Percentiles rank a stretch among this genome's conserved stretches.
phyloP scores from a whole-genome alignment of 2,888 invertebrate genomes.

The Eupithecia abbreviata region DNA sequence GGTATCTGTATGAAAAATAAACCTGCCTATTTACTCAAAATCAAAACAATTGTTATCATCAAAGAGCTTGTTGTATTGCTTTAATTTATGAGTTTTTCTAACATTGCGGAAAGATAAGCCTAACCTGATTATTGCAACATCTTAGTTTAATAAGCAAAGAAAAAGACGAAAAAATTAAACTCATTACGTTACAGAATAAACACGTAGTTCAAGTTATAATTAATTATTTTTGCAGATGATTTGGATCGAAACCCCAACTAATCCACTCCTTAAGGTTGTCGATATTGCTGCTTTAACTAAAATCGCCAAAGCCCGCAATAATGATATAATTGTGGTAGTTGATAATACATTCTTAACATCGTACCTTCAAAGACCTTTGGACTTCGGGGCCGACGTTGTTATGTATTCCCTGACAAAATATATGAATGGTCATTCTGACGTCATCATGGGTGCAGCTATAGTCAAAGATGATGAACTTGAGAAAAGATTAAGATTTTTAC shows the following conservation, averaged over 20 bases:
- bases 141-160: background rate
- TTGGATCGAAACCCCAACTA: slow-evolving; percentile 98
- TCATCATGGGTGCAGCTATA: slow-evolving; percentile 96
- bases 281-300: slow-evolving; percentile 91
- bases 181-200: background rate
- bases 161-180: background rate
- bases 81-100: background rate
- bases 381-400: slow-evolving; percentile 95
- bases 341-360: slow-evolving; percentile 97
- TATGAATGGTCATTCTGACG: slow-evolving; percentile 99
- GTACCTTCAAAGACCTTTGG: slow-evolving; percentile 95
- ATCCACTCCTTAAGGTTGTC: slow-evolving; percentile 94
- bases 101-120: background rate
- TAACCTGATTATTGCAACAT: background rate
- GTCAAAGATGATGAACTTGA: slow-evolving; percentile 89
- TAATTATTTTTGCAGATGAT: slow-evolving; percentile 85
- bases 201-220: background rate
- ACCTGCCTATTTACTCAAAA: background rate
- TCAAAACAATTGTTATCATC: background rate
- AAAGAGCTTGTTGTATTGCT: background rate
- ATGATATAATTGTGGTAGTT: slow-evolving; percentile 88
- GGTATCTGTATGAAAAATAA: background rate
- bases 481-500: slow-evolving; percentile 90
- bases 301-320: slow-evolving; percentile 78
- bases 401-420: slow-evolving; percentile 98